phyloP scores from a whole-genome alignment of 2,888 invertebrate species.

The Glyphotaelius pellucidus region DNA sequence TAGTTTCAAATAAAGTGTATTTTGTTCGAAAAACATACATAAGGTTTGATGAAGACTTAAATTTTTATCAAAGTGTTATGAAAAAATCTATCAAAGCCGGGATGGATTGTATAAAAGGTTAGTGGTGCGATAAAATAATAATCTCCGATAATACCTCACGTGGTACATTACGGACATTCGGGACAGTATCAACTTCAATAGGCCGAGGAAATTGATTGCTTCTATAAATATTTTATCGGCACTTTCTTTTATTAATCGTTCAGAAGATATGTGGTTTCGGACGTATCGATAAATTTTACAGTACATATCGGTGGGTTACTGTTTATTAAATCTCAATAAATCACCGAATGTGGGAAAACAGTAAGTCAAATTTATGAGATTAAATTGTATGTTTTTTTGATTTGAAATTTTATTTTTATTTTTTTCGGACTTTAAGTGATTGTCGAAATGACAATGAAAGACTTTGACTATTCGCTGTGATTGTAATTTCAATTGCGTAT shows the following conservation, averaged over 20 bases:
- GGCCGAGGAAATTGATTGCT: slow-evolving; percentile 25
- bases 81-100: neutral
- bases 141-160: slow-evolving; percentile 5
- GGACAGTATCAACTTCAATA: slow-evolving; percentile 10
- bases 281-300: neutral
- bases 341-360: neutral
- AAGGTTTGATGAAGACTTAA: neutral
- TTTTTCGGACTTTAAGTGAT: no score
- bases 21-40: neutral
- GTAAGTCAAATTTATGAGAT: neutral
- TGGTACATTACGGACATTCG: neutral
- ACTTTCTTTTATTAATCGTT: slow-evolving; percentile 53
- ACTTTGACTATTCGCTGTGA: no score
- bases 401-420: neutral
- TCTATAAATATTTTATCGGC: slow-evolving; percentile 36
- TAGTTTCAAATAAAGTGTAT: neutral
- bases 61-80: neutral
- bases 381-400: neutral
- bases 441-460: no score
- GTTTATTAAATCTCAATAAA: neutral
- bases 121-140: slow-evolving; percentile 6
- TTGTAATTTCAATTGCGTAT: no score
- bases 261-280: neutral
- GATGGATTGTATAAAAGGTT: neutral
- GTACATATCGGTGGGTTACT: neutral